A percentile compares a stretch with the other conserved stretches of the same genome.
Evolutionary conservation across 2,797 vertebrate species (phyloP).

Genomic region (Enteromius mattozi): DNA sequence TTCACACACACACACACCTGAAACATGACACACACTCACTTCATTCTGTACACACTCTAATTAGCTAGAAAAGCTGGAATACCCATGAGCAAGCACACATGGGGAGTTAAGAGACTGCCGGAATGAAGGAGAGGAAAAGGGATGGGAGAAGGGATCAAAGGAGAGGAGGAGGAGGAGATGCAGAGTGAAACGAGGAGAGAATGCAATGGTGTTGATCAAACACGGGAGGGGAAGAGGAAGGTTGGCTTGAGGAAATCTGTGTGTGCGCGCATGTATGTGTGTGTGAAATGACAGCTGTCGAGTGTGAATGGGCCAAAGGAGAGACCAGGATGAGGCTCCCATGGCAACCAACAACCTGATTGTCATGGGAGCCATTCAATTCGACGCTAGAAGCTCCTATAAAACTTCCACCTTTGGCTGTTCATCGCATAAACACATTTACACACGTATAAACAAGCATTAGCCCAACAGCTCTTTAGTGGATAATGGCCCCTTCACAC

Average conservation of each 20-base stretch:
- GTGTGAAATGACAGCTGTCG: slow-evolving; percentile 58
- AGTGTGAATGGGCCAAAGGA: slow-evolving; percentile 49
- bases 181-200: slow-evolving; percentile 25
- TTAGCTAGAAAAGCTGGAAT: slow-evolving; percentile 36
- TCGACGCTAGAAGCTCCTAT: not conserved
- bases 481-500: slow-evolving; percentile 41
- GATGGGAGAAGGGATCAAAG: slow-evolving; percentile 26
- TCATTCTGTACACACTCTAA: slow-evolving; percentile 26
- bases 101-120: not conserved
- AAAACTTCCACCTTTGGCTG: slow-evolving; percentile 32
- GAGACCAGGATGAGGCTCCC: slow-evolving; percentile 45
- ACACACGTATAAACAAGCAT: slow-evolving; percentile 35
- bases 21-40: not conserved
- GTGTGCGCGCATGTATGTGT: not conserved
- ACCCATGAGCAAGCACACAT: slow-evolving; percentile 3
- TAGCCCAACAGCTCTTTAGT: slow-evolving; percentile 17
- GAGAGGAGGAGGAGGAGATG: slow-evolving; percentile 31
- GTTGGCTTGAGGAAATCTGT: slow-evolving; percentile 29
- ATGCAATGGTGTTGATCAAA: slow-evolving; percentile 38
- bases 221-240: slow-evolving; percentile 14
- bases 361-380: slow-evolving; percentile 71
- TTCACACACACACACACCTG: slow-evolving; percentile 20
- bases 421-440: slow-evolving; percentile 18
- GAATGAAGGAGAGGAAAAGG: slow-evolving; percentile 23
- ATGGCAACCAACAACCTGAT: slow-evolving; percentile 64